Base-by-base conservation (phyloP, 2,888 invertebrate genomes). In the Monoplex corrugatus region DNA sequence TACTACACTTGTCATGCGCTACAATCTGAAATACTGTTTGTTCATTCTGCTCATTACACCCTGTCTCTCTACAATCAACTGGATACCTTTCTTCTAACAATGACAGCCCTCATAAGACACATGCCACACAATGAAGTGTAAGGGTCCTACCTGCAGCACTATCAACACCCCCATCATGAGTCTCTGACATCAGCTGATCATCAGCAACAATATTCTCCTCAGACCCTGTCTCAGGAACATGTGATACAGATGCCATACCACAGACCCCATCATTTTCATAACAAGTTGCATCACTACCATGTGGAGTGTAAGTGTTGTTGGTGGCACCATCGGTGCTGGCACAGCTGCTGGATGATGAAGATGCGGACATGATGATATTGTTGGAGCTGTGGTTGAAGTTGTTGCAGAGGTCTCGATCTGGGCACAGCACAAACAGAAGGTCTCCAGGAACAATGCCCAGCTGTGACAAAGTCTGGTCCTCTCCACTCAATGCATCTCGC, bases 361-460 rank as follows among this genome's bases (percentile, higher is more conserved):
- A 80, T 6, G 32, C 35, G 13, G 57, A 45, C 2, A 57, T n/a
- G 72, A 6, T 78, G 43, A 43, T 28, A 28, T 38, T 78, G 35
- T 72, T 28, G 57, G 57, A 32, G 84, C 40, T 85, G 85, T 35
- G 35, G 85, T 40, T 85, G 85, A 19, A 10, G 50, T 38, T 85
- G 85, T 6, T 63, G 63, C 57, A 19, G 57, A 57, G 50, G 50
- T 35, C 1, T 35, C 23, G 38, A 32, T 80, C 68, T 28, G 84
- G 19, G 28, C 89, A 86, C 38, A 91, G 86, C 23, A 90, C 83
- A 72, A 90, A 89, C 19, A 91, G n/a, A n/a, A 91, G 45, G 84
- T 91, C 91, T 6, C 91, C 90, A 16, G 91, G 63, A 6, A 91
- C 91, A 32, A 91, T 90, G 28, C 90, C 91, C n/a, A 91, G 72